Evolutionary conservation across 2,113 vertebrate species (phyloP), one percentile per base, ranked within the genome.

Genomic region (Nothocercus julius): DNA sequence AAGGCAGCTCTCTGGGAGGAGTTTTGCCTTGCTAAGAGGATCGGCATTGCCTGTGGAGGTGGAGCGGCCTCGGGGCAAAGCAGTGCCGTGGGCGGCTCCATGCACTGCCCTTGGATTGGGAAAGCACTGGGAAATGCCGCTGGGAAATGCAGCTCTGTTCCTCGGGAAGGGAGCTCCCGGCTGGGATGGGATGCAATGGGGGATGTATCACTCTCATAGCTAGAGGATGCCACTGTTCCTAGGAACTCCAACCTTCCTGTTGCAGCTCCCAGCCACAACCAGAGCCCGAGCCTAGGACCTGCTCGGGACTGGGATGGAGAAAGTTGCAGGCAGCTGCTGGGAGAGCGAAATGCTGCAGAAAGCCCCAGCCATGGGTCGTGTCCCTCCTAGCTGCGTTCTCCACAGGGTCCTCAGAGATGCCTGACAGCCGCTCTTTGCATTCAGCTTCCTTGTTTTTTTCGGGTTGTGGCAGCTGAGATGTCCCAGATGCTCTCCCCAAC

Each of bases 51-150:
- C 21, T 4, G 9, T 1, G 0, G 61, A 82, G 56, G 53, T 42
- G 81, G 70, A 53, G 28, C 2, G 1, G 78, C 78, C 58, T 47
- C 28, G 4, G 56, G 24, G 70, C n/a, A 11, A 49, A 18, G 16
- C 13, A 25, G 8, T 40, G 44, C 17, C 2, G 4, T n/a, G 15
- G 9, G 11, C 3, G 3, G 54, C 45, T 90, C 75, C 6, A 1
- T 2, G 5, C 40, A 7, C 21, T 2, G 1, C 34, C 36, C 24
- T 0, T 0, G 0, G 54, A 38, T 21, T 89, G 85, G 82, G 58
- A 85, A 59, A 36, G 49, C 49, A 9, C 47, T 49, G 49, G 21
- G 49, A 49, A 11, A 49, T 49, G 49, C 49, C 14, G 5, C 44
- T 89, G 85, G 79, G 62, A 85, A 59, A 34, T 30, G n/a, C 3